phyloP scores from a whole-genome alignment of 2,113 vertebrate genomes.

The Onychorhynchus coronatus region DNA sequence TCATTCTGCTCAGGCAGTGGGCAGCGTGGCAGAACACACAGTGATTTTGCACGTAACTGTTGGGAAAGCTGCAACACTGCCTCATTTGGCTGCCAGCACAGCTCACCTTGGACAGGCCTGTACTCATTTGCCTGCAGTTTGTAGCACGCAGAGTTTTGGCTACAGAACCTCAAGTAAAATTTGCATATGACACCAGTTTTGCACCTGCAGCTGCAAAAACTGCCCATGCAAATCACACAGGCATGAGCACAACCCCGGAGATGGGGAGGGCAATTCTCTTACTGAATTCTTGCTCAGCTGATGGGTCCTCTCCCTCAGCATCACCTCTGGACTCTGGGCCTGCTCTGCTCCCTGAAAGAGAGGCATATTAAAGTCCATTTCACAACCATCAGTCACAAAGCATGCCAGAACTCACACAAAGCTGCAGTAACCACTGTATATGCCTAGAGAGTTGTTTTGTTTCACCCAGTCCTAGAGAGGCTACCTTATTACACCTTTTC shows the following conservation, averaged over 20 bases:
- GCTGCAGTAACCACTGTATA: neutral
- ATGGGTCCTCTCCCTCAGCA: constrained; percentile 26
- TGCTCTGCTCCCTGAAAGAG: constrained; percentile 47
- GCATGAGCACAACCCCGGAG: neutral
- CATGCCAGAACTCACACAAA: neutral
- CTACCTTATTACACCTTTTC: neutral
- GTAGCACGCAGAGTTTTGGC: neutral
- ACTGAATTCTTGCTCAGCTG: constrained; percentile 55
- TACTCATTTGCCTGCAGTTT: neutral
- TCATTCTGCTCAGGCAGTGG: neutral
- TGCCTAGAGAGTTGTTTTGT: neutral
- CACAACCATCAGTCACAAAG: neutral
- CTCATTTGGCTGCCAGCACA: neutral
- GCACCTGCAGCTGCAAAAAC: neutral
- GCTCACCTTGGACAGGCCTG: neutral
- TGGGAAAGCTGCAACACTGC: neutral
- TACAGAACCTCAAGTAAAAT: neutral
- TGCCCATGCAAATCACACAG: neutral
- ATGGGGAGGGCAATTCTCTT: neutral
- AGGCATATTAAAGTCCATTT: neutral
- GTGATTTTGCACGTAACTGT: neutral
- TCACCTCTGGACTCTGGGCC: constrained; percentile 46
- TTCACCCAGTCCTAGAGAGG: neutral
- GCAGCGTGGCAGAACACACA: neutral
- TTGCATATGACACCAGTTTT: neutral